Conservation (phyloP, 1,140 invertebrate species). For the Achatina immaculata region DNA sequence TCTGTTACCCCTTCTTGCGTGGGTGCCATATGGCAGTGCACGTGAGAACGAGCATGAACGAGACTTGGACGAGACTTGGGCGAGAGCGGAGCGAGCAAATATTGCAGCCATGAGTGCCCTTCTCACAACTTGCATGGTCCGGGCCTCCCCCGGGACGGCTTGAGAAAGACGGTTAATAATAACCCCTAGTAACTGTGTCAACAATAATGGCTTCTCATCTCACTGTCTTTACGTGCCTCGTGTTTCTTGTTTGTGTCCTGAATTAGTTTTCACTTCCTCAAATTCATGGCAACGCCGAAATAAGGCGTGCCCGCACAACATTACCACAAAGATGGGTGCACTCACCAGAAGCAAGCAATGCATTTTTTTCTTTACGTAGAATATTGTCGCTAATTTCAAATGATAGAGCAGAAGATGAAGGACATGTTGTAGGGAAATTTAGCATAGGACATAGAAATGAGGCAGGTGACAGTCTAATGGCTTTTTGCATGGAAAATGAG, state of each 20-base stretch:
- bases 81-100: not conserved
- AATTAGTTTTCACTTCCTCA: not conserved
- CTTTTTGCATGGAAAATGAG: too few relatives aligned
- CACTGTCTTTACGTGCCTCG: not conserved
- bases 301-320: too few relatives aligned
- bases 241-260: not conserved
- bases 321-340: too few relatives aligned
- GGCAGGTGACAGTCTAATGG: too few relatives aligned
- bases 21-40: slow-evolving; percentile 31
- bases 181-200: not conserved
- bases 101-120: not conserved
- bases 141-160: not conserved
- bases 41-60: slow-evolving; percentile 25
- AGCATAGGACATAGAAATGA: too few relatives aligned
- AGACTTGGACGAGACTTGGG: not conserved
- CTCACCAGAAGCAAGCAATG: too few relatives aligned
- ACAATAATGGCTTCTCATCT: not conserved
- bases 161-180: not conserved
- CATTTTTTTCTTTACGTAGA: too few relatives aligned
- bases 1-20: slow-evolving; percentile 10
- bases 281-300: too few relatives aligned
- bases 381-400: too few relatives aligned
- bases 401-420: too few relatives aligned
- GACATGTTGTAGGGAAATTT: too few relatives aligned
- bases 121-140: not conserved